phyloP scores from a whole-genome alignment of 2,888 invertebrate genomes.

The Erpobdella octoculata region DNA sequence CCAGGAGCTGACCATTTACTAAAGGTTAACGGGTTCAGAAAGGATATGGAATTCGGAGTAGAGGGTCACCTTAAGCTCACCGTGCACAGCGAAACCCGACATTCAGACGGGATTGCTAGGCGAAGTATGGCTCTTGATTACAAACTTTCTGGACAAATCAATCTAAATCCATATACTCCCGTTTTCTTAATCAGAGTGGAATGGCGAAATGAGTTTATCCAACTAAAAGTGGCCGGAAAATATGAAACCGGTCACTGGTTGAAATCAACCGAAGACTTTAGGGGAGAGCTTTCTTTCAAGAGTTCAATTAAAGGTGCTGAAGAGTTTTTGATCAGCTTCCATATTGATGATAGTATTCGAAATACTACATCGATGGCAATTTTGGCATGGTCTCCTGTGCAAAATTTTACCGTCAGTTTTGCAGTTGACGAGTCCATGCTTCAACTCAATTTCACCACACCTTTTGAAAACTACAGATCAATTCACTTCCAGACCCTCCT shows the following conservation, averaged over 20 bases:
- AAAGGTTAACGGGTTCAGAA: too few species aligned
- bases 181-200: conserved; percentile 24
- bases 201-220: conserved; percentile 7
- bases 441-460: conserved; percentile 32
- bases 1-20: too few species aligned
- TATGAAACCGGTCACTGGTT: conserved; percentile 27
- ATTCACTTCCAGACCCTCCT: conserved; percentile 14
- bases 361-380: conserved; percentile 29
- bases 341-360: conserved; percentile 22
- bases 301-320: not conserved
- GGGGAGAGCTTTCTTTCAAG: conserved; percentile 25
- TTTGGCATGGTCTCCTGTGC: conserved; percentile 39
- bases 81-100: too few species aligned
- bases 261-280: conserved; percentile 26
- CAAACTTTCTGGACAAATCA: too few species aligned
- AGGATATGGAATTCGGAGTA: too few species aligned
- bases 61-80: too few species aligned
- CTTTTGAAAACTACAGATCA: conserved; percentile 30
- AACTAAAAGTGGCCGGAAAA: conserved; percentile 29
- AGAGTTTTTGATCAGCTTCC: conserved; percentile 28
- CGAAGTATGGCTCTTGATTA: too few species aligned
- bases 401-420: conserved; percentile 35
- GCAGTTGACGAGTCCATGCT: conserved; percentile 25
- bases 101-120: too few species aligned
- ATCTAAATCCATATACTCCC: too few species aligned